phyloP scores from a whole-genome alignment of 2,888 invertebrate genomes.

The Ametastegia equiseti region DNA sequence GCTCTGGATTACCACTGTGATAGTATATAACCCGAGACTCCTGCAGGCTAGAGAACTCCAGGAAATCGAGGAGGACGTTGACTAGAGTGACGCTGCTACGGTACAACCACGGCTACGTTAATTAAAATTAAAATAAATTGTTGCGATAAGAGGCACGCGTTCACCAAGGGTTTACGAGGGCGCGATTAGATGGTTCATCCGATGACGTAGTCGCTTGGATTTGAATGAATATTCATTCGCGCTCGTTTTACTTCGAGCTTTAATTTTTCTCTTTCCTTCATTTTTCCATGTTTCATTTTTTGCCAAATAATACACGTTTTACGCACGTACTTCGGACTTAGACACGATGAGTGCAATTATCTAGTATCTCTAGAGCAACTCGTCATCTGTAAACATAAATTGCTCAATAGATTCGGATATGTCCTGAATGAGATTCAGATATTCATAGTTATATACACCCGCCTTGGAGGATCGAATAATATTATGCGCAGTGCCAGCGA shows the following conservation, averaged over 20 bases:
- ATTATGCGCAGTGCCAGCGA: conserved; percentile 38
- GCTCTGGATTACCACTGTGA: not conserved
- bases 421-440: conserved; percentile 36
- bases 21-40: not conserved
- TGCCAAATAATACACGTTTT: not conserved
- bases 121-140: conserved; percentile 62
- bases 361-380: not conserved
- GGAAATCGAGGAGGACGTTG: conserved; percentile 25
- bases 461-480: conserved; percentile 26
- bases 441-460: conserved; percentile 43
- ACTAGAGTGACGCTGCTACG: conserved; percentile 23
- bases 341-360: not conserved
- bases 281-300: not conserved
- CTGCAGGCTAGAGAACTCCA: conserved; percentile 2
- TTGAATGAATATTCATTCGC: conserved; percentile 62
- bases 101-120: conserved; percentile 45
- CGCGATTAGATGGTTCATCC: conserved; percentile 47
- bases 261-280: not conserved
- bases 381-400: not conserved
- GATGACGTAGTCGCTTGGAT: conserved; percentile 27
- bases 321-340: not conserved
- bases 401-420: conserved; percentile 13
- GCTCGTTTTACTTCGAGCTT: conserved; percentile 44
- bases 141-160: conserved; percentile 59
- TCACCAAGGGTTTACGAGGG: conserved; percentile 55